Conservation (phyloP, 1,140 invertebrate genomes). For the Anastrepha ludens region DNA sequence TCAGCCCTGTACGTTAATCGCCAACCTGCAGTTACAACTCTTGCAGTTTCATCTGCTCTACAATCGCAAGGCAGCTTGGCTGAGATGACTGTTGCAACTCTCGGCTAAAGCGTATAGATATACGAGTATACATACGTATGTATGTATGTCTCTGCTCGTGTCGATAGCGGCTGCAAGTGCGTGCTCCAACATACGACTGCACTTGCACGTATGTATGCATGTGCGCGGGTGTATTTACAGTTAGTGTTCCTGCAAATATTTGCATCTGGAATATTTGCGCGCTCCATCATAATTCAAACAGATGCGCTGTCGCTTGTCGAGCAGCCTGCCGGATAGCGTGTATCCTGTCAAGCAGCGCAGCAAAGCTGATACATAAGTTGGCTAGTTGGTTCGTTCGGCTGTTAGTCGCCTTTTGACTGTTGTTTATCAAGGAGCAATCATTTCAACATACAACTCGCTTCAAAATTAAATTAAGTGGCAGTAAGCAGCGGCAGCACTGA, state of each 20-base stretch:
- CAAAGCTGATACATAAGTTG: background rate
- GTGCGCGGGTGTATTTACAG: constrained; percentile 53
- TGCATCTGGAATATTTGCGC: constrained; percentile 80
- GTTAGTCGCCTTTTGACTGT: constrained; percentile 69
- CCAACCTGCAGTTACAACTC: background rate
- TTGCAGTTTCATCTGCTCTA: background rate
- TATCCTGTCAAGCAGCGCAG: background rate
- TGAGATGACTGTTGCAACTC: background rate
- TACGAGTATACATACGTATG: background rate
- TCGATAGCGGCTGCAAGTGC: background rate
- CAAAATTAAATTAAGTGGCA: constrained; percentile 73
- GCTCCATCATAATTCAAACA: constrained; percentile 80
- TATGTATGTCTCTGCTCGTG: background rate
- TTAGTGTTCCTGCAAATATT: constrained; percentile 76
- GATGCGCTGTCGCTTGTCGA: constrained; percentile 65
- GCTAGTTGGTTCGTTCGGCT: background rate
- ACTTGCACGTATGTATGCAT: background rate
- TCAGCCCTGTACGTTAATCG: too few relatives aligned
- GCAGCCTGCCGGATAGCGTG: background rate
- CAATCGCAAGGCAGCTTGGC: background rate
- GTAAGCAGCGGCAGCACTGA: constrained; percentile 54
- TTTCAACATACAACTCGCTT: constrained; percentile 77
- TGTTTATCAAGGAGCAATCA: constrained; percentile 81
- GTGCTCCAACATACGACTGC: background rate
- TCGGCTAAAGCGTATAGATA: background rate